These are phyloP conservation scores for Leguminivora glycinivorella DNA, from an alignment of 1,140 invertebrate species.

Conservation along the genomic window DNA sequence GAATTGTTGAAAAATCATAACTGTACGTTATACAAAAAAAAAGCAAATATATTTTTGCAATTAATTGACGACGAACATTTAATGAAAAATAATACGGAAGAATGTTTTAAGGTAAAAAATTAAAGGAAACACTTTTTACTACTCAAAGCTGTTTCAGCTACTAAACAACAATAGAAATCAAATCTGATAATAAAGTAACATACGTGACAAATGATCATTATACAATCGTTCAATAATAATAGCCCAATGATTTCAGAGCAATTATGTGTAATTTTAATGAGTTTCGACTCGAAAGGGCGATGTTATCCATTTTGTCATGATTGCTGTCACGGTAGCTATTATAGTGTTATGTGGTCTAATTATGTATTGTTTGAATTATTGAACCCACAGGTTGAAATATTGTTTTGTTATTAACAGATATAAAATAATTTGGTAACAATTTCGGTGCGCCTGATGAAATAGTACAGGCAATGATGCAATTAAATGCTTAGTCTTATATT, in stretches of 20 bases:
- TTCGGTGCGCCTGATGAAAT: no score
- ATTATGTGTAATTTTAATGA: slow-evolving; percentile 37
- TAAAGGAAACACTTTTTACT: background rate
- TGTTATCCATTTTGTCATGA: slow-evolving; percentile 24
- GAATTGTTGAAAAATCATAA: no score
- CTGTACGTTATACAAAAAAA: no score
- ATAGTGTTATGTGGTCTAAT: background rate
- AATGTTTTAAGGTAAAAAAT: no score
- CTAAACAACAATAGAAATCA: background rate
- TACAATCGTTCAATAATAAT: slow-evolving; percentile 8
- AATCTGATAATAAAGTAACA: slow-evolving; percentile 30
- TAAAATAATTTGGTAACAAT: no score
- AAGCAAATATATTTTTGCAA: no score
- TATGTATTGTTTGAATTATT: background rate
- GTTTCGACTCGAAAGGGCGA: slow-evolving; percentile 35
- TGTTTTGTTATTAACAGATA: no score
- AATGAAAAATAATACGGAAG: no score
- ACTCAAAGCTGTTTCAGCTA: background rate
- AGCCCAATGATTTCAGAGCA: slow-evolving; percentile 33
- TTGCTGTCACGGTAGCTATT: slow-evolving; percentile 5
- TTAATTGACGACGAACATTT: no score
- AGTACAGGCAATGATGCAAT: no score
- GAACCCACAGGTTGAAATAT: no score
- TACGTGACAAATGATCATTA: slow-evolving; percentile 28
- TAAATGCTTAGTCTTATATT: no score